Evolutionary conservation across 2,797 vertebrate genomes (phyloP).

Genomic region (Paratrypauchen microcephalus): DNA sequence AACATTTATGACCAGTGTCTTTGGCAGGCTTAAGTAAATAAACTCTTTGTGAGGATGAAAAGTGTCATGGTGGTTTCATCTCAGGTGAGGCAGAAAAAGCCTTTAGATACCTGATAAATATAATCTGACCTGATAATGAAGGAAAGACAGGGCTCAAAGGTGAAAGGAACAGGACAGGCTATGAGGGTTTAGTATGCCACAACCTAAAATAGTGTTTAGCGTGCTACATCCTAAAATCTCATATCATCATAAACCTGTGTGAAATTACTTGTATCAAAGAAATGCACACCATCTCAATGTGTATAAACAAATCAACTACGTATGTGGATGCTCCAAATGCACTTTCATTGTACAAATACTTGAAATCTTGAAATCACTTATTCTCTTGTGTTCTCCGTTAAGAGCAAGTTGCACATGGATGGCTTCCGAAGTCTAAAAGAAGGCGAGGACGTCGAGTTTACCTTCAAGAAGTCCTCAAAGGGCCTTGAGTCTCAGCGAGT

Average conservation of each 20-base stretch:
- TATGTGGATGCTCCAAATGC: too few species aligned
- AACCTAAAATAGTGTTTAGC: conserved; percentile 12
- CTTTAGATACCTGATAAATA: conserved; percentile 53
- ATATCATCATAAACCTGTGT: neutral
- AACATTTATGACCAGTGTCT: conserved; percentile 24
- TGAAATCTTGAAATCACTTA: too few species aligned
- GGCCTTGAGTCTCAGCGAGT: conserved; percentile 92
- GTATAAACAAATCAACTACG: neutral
- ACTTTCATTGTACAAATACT: too few species aligned
- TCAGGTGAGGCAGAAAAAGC: conserved; percentile 32
- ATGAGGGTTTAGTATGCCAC: conserved; percentile 8
- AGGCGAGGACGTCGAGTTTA: conserved; percentile 92
- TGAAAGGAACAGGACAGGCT: conserved; percentile 26
- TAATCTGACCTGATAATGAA: conserved; percentile 28
- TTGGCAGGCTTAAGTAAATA: conserved; percentile 27
- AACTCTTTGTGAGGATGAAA: neutral
- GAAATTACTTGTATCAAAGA: neutral
- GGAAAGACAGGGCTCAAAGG: conserved; percentile 17
- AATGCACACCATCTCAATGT: neutral
- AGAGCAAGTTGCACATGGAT: conserved; percentile 99
- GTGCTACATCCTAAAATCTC: conserved; percentile 8
- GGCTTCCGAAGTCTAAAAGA: conserved; percentile 98
- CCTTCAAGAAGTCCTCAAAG: conserved; percentile 95
- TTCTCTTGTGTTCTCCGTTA: conserved; percentile 21
- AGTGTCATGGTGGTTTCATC: conserved; percentile 29